A percentile compares a stretch with the other conserved stretches of the same genome.
These are phyloP conservation scores for Chelonoidis abingdonii DNA, from an alignment of 2,113 vertebrate species.

Conservation along the genomic window DNA sequence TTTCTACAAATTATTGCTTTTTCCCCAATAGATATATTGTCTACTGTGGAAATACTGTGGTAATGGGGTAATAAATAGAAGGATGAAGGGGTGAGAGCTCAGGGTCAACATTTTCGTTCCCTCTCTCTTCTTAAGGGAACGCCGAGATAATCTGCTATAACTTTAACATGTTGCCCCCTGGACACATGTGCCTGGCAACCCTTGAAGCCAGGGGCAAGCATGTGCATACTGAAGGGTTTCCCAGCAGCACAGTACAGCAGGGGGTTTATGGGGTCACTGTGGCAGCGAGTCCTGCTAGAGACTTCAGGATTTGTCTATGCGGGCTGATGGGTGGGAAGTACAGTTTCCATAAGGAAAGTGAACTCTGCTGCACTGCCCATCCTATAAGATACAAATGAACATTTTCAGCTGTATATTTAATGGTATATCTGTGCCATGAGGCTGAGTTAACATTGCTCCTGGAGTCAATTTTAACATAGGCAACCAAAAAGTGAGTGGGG, in stretches of 20 bases:
- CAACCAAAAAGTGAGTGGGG: neutral
- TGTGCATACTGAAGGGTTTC: neutral
- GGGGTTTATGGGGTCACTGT: neutral
- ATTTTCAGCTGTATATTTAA: neutral
- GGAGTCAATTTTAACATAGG: neutral
- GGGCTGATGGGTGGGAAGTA: neutral
- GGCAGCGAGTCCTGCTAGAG: too few relatives aligned
- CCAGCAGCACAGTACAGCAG: neutral
- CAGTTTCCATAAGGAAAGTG: neutral
- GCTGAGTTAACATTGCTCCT: neutral
- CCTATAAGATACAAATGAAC: neutral
- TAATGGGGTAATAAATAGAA: neutral
- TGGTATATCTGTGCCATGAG: neutral
- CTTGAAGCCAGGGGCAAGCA: neutral
- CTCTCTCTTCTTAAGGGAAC: too few relatives aligned
- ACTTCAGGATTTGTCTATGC: neutral
- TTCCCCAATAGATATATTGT: neutral
- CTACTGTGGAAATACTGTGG: neutral
- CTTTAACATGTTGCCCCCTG: neutral
- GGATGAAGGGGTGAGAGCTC: neutral
- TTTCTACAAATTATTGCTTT: neutral
- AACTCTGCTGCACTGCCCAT: neutral
- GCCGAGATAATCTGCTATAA: too few relatives aligned
- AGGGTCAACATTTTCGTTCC: neutral
- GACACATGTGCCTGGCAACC: too few relatives aligned